Evolutionary conservation across 2,113 vertebrate species (phyloP).

Genomic region (Pachyramphus minor): DNA sequence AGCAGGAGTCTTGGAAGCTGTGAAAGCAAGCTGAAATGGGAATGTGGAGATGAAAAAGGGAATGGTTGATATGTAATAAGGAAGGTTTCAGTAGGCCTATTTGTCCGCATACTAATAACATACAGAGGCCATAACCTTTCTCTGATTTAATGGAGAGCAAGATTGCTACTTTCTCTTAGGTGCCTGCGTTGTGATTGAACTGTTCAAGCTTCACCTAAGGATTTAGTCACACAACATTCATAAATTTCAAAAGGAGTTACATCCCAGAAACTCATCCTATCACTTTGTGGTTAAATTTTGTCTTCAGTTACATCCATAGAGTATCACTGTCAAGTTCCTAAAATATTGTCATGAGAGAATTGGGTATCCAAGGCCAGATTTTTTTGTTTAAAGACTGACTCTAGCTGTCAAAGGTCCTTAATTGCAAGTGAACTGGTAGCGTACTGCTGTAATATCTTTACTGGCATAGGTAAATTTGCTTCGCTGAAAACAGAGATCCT

Average conservation of each 20-base stretch:
- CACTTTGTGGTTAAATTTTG: neutral
- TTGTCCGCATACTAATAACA: neutral
- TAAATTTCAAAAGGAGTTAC: neutral
- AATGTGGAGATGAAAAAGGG: neutral
- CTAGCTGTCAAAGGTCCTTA: neutral
- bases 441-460: neutral
- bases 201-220: neutral
- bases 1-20: neutral
- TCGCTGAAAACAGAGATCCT: neutral
- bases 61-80: neutral
- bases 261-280: neutral
- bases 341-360: neutral
- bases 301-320: neutral
- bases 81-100: neutral
- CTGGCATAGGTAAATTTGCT: neutral
- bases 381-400: neutral
- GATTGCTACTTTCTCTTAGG: neutral
- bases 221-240: neutral
- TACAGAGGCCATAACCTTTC: neutral
- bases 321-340: neutral
- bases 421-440: neutral
- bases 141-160: neutral
- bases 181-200: neutral
- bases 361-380: neutral
- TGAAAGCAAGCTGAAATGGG: neutral